phyloP scores from a whole-genome alignment of 1,140 invertebrate genomes.

The Cydia amplana region DNA sequence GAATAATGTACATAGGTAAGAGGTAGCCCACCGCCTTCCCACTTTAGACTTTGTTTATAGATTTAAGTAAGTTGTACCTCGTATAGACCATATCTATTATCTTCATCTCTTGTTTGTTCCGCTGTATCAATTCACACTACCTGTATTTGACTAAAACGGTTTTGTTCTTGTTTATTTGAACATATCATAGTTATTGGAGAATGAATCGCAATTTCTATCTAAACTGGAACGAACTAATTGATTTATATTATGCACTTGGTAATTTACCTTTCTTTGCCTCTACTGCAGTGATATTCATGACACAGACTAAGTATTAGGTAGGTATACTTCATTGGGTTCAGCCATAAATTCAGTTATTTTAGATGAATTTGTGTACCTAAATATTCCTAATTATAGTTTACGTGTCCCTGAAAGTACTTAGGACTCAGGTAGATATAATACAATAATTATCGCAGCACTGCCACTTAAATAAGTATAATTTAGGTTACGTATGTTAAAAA shows the following conservation, averaged over 20 bases:
- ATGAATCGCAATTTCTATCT: conserved; percentile 7
- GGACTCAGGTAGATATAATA: conserved; percentile 46
- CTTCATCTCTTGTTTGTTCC: conserved; percentile 16
- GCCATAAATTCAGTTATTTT: background rate
- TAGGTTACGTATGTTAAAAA: conserved; percentile 18
- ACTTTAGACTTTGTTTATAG: conserved; percentile 19
- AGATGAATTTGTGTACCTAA: conserved; percentile 37
- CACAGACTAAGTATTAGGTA: conserved; percentile 49
- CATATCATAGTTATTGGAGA: conserved; percentile 16
- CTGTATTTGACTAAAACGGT: background rate
- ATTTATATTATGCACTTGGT: background rate
- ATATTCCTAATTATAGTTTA: conserved; percentile 14
- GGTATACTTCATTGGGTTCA: background rate
- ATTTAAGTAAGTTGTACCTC: conserved; percentile 17
- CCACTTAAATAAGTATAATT: conserved; percentile 60
- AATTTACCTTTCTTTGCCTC: conserved; percentile 48
- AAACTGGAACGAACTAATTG: background rate
- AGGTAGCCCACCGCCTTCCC: conserved; percentile 19
- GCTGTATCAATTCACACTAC: conserved; percentile 5
- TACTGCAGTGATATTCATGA: conserved; percentile 67
- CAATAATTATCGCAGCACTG: conserved; percentile 65
- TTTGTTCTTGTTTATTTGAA: conserved; percentile 18
- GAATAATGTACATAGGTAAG: conserved; percentile 2
- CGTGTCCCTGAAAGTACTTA: conserved; percentile 34
- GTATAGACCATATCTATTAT: conserved; percentile 26